Percentiles rank a stretch among this genome's conserved stretches.
Conservation (phyloP, 2,113 vertebrate genomes). For the Ascaphus truei region DNA sequence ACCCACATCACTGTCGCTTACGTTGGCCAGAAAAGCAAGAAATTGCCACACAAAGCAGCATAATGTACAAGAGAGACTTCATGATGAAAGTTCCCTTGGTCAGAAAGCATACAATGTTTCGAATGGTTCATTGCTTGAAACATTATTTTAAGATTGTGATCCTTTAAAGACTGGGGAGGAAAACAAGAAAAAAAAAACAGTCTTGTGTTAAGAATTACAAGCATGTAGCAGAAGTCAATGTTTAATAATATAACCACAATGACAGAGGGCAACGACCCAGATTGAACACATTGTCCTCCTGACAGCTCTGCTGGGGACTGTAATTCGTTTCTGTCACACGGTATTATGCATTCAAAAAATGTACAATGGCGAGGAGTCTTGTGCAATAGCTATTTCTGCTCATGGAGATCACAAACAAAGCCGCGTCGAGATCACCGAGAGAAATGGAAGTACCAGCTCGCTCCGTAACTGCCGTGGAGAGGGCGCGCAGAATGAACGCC, state of each 20-base stretch:
- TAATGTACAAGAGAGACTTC: constrained; percentile 5
- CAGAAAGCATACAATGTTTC: constrained; percentile 24
- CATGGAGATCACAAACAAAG: constrained; percentile 12
- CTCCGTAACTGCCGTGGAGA: not conserved
- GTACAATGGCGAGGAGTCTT: not conserved
- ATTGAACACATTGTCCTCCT: not conserved
- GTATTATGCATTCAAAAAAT: not conserved
- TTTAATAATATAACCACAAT: not conserved
- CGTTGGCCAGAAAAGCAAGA: not conserved
- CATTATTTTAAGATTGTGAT: constrained; percentile 38
- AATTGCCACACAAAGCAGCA: constrained; percentile 8
- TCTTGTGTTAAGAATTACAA: constrained; percentile 23
- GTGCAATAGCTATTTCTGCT: not conserved
- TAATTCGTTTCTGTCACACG: constrained; percentile 22
- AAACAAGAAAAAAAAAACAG: constrained; percentile 16
- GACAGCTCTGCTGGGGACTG: not conserved
- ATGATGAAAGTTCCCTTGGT: constrained; percentile 22
- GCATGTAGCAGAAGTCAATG: not conserved
- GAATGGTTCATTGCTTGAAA: constrained; percentile 33
- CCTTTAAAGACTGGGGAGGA: constrained; percentile 22
- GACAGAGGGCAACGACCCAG: not conserved
- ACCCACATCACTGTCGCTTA: constrained; percentile 12
- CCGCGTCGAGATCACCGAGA: not conserved
- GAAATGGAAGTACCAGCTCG: constrained; percentile 1
- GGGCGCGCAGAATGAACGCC: not conserved